Conservation (phyloP, 2,797 vertebrate species). For the Anableps anableps region DNA sequence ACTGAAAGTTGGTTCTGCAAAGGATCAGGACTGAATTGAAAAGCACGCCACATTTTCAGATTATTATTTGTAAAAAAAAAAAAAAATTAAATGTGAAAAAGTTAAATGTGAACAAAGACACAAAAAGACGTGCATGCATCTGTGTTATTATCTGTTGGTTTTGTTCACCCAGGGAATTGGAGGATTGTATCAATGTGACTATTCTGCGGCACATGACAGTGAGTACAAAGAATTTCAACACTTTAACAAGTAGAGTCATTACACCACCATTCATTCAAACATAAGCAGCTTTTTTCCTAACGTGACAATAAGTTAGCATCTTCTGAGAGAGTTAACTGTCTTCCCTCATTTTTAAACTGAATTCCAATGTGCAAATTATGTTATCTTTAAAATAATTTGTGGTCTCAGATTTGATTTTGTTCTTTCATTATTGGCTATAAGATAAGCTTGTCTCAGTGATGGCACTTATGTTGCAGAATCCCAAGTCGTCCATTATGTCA, state of each 20-base stretch:
- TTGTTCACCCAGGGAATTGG: slow-evolving; percentile 83
- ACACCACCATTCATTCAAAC: slow-evolving; percentile 28
- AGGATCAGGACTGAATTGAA: too few species aligned
- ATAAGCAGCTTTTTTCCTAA: slow-evolving; percentile 33
- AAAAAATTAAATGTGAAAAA: not conserved
- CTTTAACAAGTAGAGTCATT: slow-evolving; percentile 11
- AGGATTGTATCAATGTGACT: slow-evolving; percentile 89
- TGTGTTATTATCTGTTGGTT: slow-evolving; percentile 20
- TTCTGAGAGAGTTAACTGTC: slow-evolving; percentile 34
- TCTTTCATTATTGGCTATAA: not conserved
- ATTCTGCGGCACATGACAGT: slow-evolving; percentile 88
- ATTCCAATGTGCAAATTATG: not conserved
- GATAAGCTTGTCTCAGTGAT: not conserved
- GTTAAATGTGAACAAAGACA: slow-evolving; percentile 39
- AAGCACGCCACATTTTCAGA: not conserved
- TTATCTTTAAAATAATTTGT: not conserved
- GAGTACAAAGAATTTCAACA: slow-evolving; percentile 66
- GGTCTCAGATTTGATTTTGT: not conserved
- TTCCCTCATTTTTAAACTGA: slow-evolving; percentile 4
- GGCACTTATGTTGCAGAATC: slow-evolving; percentile 83
- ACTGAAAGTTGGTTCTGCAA: too few species aligned
- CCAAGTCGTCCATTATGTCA: slow-evolving; percentile 96
- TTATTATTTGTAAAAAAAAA: not conserved
- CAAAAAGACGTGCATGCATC: slow-evolving; percentile 20
- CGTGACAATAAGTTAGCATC: slow-evolving; percentile 38